Evolutionary conservation across 2,797 vertebrate species (phyloP), one percentile per base, ranked within the genome.

Genomic region (Oophaga sylvatica): DNA sequence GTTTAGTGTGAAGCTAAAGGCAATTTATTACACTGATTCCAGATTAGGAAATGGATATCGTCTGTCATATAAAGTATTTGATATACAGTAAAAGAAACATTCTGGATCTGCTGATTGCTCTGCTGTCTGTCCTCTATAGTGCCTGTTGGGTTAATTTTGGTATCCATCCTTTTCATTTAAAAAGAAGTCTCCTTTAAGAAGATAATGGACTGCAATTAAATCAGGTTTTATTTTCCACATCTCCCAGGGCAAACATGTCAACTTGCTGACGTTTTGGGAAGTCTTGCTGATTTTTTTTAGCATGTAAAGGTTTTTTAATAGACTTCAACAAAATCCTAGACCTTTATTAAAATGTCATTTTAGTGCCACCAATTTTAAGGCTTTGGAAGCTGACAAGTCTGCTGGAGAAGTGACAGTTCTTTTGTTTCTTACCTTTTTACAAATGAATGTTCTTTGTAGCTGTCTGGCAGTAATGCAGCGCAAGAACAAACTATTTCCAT

Each of bases 301-400:
- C n/a, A 76, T 56, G 73, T 65, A 82, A 57, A 75, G 70, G 70
- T 87, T 81, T 87, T 87, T 81, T 87, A 81, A 81, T 81, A 81
- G 67, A 73, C 56, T 81, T 87, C 65, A 75, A 63, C 35, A 56
- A 29, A 87, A 87, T 76, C 53, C 70, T 53, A 82, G 79, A 81
- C 67, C 67, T 82, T 87, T 87, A 75, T 81, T 87, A 63, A 82
- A 81, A 87, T 87, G 86, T 75, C 86, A 81, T 87, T 81, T 87
- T 76, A 19, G 79, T 81, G 53, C 35, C 53, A 80, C 79, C 67
- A 81, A 45, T 70, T 80, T 80, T 86, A n/a, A 56, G 59, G 57
- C 75, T 67, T 63, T 48, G 73, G 19, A 63, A 53, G 41, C n/a
- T 67, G 83, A 53, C 73, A 56, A 56, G 57, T 85, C 75, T 85